Base-by-base conservation (phyloP, 2,888 invertebrate species). In the Mystacides longicornis region DNA sequence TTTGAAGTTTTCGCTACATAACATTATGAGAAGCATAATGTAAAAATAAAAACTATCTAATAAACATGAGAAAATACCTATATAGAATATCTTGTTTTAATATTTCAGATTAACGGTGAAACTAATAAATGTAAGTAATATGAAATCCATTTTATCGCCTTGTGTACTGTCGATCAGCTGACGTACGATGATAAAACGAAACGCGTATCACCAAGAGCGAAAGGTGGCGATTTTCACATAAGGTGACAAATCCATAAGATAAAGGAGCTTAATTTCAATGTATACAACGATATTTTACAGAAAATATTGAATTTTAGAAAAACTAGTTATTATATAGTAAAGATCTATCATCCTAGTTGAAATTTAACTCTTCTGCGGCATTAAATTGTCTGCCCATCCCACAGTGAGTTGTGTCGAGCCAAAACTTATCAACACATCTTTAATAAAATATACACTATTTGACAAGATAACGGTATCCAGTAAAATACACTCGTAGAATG, bases 91-190 rank as follows among this genome's bases (percentile, higher is more conserved):
- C n/a, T n/a, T n/a, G n/a, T n/a, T n/a, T n/a, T n/a, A n/a, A n/a
- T n/a, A n/a, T n/a, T n/a, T n/a, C n/a, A n/a, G n/a, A n/a, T n/a
- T n/a, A n/a, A n/a, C n/a, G n/a, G n/a, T n/a, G n/a, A n/a, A n/a
- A n/a, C n/a, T n/a, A n/a, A n/a, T 37, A n/a, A 37, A n/a, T 14
- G 14, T 37, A 37, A 37, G 27, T 7, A 27, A 11, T 27, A 27
- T 27, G 27, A 7, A 27, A 5, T 27, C 11, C 27, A 27, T 27
- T 7, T 27, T 14, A 37, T 37, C n/a, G n/a, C n/a, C n/a, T n/a
- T n/a, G n/a, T n/a, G n/a, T n/a, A n/a, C n/a, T 14, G 37, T 16
- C 54, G 57, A 57, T 57, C 57, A 57, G 57, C 57, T 57, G 57
- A 57, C 57, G 57, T 57, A 54, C 27, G 49, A 19, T 48, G 54